These are phyloP conservation scores for Drosophila sulfurigaster DNA, from an alignment of 1,140 invertebrate species.

Conservation along the genomic window DNA sequence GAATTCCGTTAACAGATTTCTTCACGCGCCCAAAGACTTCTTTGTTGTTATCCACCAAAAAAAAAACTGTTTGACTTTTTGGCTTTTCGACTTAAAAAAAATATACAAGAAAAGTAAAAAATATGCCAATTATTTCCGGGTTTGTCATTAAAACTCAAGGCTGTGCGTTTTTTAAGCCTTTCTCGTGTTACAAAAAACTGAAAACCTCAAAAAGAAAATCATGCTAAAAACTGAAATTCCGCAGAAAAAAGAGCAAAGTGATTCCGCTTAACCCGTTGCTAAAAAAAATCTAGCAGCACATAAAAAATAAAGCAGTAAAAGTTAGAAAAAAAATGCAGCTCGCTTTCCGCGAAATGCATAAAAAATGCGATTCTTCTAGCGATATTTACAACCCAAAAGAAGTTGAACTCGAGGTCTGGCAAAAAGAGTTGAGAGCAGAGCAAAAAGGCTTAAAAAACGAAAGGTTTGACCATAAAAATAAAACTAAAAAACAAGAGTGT, in stretches of 20 bases:
- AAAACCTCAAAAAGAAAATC: slow-evolving; percentile 30
- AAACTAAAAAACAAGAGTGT: slow-evolving; percentile 32
- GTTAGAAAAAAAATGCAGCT: slow-evolving; percentile 14
- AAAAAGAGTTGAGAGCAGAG: slow-evolving; percentile 73
- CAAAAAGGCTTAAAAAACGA: slow-evolving; percentile 79
- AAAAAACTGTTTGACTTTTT: slow-evolving; percentile 69
- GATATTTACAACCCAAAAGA: slow-evolving; percentile 39
- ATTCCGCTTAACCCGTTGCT: slow-evolving; percentile 63
- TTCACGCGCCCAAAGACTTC: slow-evolving; percentile 22
- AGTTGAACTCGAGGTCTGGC: slow-evolving; percentile 14
- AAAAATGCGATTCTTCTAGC: slow-evolving; percentile 50
- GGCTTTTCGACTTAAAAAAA: slow-evolving; percentile 70
- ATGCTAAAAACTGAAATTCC: slow-evolving; percentile 31
- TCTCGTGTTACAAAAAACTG: slow-evolving; percentile 38
- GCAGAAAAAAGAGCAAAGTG: slow-evolving; percentile 32
- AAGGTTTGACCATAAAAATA: slow-evolving; percentile 45
- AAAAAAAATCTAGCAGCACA: slow-evolving; percentile 54
- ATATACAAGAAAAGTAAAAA: slow-evolving; percentile 25
- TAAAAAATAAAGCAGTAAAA: slow-evolving; percentile 56
- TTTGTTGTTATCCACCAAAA: slow-evolving; percentile 44
- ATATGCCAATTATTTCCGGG: slow-evolving; percentile 17
- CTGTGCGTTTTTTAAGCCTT: slow-evolving; percentile 70
- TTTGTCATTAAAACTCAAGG: slow-evolving; percentile 54
- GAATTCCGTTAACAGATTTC: slow-evolving; percentile 20
- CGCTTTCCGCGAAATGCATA: slow-evolving; percentile 55